These are phyloP conservation scores for Gallinago media DNA, from an alignment of 2,113 vertebrate species.

Conservation along the genomic window DNA sequence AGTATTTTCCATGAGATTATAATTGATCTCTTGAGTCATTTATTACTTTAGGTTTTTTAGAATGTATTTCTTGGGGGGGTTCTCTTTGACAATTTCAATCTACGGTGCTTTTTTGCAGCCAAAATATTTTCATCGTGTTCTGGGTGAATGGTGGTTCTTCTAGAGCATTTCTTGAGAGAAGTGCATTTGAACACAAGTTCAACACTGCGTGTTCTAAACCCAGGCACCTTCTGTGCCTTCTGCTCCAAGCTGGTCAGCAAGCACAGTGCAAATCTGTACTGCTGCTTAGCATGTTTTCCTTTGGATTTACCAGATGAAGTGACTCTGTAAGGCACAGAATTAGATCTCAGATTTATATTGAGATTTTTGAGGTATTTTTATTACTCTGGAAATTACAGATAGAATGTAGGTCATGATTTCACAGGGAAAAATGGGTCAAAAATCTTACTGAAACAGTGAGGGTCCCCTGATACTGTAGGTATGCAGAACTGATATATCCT, in stretches of 20 bases:
- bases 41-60: neutral
- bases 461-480: neutral
- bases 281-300: neutral
- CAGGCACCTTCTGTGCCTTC: neutral
- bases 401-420: slow-evolving; percentile 49
- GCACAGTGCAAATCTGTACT: neutral
- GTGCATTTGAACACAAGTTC: neutral
- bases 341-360: neutral
- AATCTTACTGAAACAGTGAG: neutral
- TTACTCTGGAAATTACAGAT: neutral
- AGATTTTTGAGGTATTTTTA: neutral
- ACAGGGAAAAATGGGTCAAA: slow-evolving; percentile 15
- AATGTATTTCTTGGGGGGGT: neutral
- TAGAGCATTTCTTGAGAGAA: neutral
- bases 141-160: neutral
- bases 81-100: neutral
- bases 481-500: neutral
- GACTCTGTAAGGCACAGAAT: neutral
- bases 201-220: neutral
- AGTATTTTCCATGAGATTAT: neutral
- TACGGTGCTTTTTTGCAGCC: neutral
- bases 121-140: neutral
- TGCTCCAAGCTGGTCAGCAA: neutral
- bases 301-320: neutral
- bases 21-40: neutral